phyloP scores from a whole-genome alignment of 2,888 invertebrate genomes.

The Orchesellides sinensis region DNA sequence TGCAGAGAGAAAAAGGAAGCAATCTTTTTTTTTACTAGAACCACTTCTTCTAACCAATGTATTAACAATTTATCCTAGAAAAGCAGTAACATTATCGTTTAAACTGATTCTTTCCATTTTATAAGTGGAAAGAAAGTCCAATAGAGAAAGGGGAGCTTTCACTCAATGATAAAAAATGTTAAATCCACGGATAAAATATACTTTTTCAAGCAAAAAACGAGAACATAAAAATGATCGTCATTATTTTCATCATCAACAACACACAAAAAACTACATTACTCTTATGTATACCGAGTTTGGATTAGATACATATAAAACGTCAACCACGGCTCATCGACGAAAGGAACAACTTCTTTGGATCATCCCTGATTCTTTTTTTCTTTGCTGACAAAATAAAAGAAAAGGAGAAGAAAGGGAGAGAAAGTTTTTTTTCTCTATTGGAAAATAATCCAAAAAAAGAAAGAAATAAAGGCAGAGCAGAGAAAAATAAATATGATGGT shows the following conservation, averaged over 20 bases:
- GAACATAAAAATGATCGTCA: conserved; percentile 52
- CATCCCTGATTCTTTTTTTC: conserved; percentile 53
- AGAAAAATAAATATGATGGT: conserved; percentile 51
- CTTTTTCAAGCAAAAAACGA: neutral
- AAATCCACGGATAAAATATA: conserved; percentile 15
- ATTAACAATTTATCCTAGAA: conserved; percentile 47
- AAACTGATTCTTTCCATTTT: conserved; percentile 24
- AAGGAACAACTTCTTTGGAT: conserved; percentile 54
- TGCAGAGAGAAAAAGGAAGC: neutral
- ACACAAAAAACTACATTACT: neutral
- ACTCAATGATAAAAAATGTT: conserved; percentile 35
- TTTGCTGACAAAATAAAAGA: conserved; percentile 56
- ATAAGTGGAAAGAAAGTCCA: neutral
- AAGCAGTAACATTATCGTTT: conserved; percentile 22
- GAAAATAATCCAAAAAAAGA: conserved; percentile 54
- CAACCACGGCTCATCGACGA: conserved; percentile 51
- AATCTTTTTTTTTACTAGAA: conserved; percentile 10
- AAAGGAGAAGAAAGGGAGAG: conserved; percentile 28
- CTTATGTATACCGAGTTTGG: neutral
- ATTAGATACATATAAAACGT: conserved; percentile 39
- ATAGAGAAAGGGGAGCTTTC: neutral
- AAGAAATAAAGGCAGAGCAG: conserved; percentile 39
- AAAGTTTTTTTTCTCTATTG: conserved; percentile 54
- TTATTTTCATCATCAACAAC: conserved; percentile 46
- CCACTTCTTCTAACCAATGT: conserved; percentile 27